A percentile compares a stretch with the other conserved stretches of the same genome.
Evolutionary conservation across 2,113 vertebrate genomes (phyloP).

Genomic region (Diadophis punctatus): DNA sequence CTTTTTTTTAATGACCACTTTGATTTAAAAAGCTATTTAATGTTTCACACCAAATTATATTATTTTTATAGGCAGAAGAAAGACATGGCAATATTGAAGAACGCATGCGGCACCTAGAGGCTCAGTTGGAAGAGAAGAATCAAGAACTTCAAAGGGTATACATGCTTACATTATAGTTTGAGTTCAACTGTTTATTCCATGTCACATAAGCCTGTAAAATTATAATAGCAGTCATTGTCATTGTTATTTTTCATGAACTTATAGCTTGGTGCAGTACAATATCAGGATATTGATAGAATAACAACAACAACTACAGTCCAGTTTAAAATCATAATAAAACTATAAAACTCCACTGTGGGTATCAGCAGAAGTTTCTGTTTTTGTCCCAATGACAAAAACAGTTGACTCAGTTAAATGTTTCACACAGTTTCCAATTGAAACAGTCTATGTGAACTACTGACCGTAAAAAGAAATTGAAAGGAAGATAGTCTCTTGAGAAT

Average conservation of each 20-base stretch:
- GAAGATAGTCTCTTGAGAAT: not conserved
- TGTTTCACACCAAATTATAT: slow-evolving; percentile 53
- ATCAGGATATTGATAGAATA: not conserved
- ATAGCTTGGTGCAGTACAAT: not conserved
- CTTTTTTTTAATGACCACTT: slow-evolving; percentile 60
- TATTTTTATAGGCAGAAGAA: slow-evolving; percentile 89
- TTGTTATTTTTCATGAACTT: not conserved
- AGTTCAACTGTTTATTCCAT: not conserved
- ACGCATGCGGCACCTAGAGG: slow-evolving; percentile 94
- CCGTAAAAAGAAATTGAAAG: not conserved
- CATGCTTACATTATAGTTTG: slow-evolving; percentile 36
- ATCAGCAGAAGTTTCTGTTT: not conserved
- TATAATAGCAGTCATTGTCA: not conserved
- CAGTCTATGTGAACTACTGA: not conserved
- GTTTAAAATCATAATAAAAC: not conserved
- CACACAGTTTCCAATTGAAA: not conserved
- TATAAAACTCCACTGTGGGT: not conserved
- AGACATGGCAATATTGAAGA: slow-evolving; percentile 98
- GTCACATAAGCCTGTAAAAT: not conserved
- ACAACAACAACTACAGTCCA: not conserved
- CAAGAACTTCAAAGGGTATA: slow-evolving; percentile 96
- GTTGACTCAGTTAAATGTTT: not conserved
- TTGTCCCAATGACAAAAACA: not conserved
- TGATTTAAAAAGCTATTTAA: slow-evolving; percentile 36
- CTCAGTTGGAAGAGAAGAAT: slow-evolving; percentile 98